Conservation (phyloP, 2,113 vertebrate genomes). For the Platysternon megacephalum region DNA sequence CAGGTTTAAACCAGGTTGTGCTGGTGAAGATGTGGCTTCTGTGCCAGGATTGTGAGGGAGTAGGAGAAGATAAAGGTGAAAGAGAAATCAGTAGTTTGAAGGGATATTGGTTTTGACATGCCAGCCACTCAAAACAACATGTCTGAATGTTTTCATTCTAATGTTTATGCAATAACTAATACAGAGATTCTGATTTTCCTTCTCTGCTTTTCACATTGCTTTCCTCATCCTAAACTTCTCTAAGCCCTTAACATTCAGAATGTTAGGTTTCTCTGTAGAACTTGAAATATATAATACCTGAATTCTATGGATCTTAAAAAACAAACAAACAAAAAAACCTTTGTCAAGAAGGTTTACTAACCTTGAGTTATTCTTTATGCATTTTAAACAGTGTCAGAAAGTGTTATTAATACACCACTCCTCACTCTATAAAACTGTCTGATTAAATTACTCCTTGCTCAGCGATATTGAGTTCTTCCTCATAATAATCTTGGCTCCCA, state of each 20-base stretch:
- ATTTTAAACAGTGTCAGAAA: background rate
- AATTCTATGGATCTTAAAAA: background rate
- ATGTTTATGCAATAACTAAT: background rate
- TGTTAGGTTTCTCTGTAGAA: conserved; percentile 17
- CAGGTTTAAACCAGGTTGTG: background rate
- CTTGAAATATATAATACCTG: background rate
- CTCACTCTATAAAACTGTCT: background rate
- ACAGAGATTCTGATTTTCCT: conserved; percentile 13
- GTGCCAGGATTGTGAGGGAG: background rate
- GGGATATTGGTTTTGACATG: background rate
- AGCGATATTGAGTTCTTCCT: background rate
- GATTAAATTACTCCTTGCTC: background rate
- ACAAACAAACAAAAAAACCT: too few species aligned
- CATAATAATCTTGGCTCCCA: background rate
- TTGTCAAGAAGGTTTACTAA: background rate
- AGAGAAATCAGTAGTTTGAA: background rate
- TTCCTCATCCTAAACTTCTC: conserved; percentile 50
- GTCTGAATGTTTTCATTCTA: background rate
- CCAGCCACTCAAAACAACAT: background rate
- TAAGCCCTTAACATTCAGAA: conserved; percentile 28
- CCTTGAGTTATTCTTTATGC: background rate
- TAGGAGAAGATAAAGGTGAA: background rate
- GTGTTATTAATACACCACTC: accelerated
- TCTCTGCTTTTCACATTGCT: conserved; percentile 62
- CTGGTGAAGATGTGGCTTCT: background rate